Evolutionary conservation across 2,888 invertebrate genomes (phyloP).

Genomic region (Bombylius discolor): DNA sequence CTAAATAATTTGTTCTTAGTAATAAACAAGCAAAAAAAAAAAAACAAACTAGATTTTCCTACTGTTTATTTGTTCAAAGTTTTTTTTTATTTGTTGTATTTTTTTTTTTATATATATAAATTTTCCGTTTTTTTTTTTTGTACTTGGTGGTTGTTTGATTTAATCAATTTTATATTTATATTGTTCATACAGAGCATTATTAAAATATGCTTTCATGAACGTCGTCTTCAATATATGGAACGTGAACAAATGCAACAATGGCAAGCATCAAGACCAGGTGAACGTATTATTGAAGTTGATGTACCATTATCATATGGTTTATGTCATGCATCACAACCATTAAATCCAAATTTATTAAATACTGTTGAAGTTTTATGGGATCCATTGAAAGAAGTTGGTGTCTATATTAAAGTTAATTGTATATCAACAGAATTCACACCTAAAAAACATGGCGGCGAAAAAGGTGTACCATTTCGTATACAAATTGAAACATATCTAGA

Average conservation of each 20-base stretch:
- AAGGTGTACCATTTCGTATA: conserved; percentile 91
- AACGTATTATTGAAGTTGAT: conserved; percentile 85
- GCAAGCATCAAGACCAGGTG: conserved; percentile 80
- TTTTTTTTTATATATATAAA: not conserved
- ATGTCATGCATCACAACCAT: conserved; percentile 63
- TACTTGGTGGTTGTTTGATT: not conserved
- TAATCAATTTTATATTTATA: not conserved
- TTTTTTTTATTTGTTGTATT: too few species aligned
- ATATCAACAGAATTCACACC: conserved; percentile 97
- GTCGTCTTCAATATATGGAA: conserved; percentile 89
- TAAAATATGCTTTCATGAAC: conserved; percentile 90
- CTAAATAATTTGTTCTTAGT: too few species aligned
- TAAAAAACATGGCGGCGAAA: conserved; percentile 95
- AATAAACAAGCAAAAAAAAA: too few species aligned
- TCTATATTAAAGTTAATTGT: conserved; percentile 91
- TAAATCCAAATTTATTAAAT: conserved; percentile 54
- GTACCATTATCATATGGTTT: conserved; percentile 89
- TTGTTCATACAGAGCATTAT: conserved; percentile 55
- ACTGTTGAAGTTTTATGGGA: conserved; percentile 87
- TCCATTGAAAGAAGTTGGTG: conserved; percentile 89
- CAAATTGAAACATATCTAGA: conserved; percentile 74
- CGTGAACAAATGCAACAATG: conserved; percentile 85
- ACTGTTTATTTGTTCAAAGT: too few species aligned
- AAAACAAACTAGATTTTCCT: too few species aligned
- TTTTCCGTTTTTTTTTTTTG: not conserved